Evolutionary conservation across 2,113 vertebrate species (phyloP).

Genomic region (Perca flavescens): DNA sequence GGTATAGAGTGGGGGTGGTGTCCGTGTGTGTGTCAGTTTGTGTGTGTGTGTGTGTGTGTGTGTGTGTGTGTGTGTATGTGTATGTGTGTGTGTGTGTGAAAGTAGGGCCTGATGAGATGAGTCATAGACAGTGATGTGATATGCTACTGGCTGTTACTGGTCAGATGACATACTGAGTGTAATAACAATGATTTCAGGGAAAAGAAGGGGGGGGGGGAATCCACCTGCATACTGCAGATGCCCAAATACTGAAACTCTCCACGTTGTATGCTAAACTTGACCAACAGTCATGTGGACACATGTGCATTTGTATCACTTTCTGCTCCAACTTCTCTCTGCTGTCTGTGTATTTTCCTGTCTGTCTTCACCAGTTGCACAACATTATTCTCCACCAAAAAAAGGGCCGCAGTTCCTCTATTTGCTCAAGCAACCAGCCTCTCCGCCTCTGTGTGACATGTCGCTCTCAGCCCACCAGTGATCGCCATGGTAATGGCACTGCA

Average conservation of each 20-base stretch:
- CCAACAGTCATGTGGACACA: neutral
- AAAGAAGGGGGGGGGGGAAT: neutral
- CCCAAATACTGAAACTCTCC: neutral
- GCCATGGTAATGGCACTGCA: conserved; percentile 28
- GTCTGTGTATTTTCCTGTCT: conserved; percentile 37
- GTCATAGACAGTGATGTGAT: conserved; percentile 64
- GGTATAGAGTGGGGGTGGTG: conserved; percentile 33
- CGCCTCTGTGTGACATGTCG: conserved; percentile 45
- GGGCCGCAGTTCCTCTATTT: conserved; percentile 60
- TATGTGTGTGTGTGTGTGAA: neutral
- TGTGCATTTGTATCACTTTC: conserved; percentile 16
- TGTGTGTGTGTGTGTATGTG: conserved; percentile 21
- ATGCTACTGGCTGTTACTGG: conserved; percentile 55
- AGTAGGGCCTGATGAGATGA: conserved; percentile 49
- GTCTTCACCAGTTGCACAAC: conserved; percentile 58
- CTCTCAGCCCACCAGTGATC: conserved; percentile 29
- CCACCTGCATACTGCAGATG: neutral
- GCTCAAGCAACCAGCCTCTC: conserved; percentile 6
- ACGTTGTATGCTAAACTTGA: neutral
- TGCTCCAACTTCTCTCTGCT: conserved; percentile 35
- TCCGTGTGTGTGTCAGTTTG: conserved; percentile 9
- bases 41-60: conserved; percentile 17
- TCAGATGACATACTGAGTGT: conserved; percentile 48
- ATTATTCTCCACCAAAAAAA: conserved; percentile 14
- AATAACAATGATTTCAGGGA: conserved; percentile 14